Percentiles rank a stretch among this genome's conserved stretches.
These are phyloP conservation scores for Nezara viridula DNA, from an alignment of 2,888 invertebrate species.

Conservation along the genomic window DNA sequence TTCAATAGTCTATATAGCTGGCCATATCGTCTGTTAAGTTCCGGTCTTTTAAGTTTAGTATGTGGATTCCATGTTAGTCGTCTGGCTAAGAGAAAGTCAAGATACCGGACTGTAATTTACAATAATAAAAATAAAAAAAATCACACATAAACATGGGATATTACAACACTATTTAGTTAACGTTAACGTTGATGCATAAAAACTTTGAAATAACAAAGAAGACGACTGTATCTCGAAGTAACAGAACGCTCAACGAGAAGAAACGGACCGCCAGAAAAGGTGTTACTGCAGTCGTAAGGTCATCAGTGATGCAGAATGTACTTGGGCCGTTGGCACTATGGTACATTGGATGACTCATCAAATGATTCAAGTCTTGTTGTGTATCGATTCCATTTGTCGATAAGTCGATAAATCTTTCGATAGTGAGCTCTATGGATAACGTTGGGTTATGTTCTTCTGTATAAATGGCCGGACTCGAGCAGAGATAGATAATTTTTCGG, in stretches of 20 bases:
- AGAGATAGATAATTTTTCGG: not conserved
- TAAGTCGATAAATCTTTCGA: conserved; percentile 29
- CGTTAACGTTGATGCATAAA: no score
- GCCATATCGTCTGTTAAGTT: no score
- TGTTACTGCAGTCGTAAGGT: not conserved
- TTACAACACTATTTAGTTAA: no score
- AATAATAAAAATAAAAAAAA: no score
- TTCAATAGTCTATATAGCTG: no score
- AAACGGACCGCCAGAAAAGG: not conserved
- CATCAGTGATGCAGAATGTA: conserved; percentile 43
- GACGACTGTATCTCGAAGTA: rapidly evolving
- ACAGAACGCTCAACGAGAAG: not conserved
- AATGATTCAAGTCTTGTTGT: not conserved
- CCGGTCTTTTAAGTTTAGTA: no score
- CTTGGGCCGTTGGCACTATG: not conserved
- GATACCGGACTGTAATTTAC: no score
- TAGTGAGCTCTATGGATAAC: not conserved
- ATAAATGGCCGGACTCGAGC: not conserved
- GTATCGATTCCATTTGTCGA: conserved; percentile 30
- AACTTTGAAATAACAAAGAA: not conserved
- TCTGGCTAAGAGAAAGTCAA: no score
- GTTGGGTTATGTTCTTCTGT: not conserved
- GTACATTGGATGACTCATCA: not conserved
- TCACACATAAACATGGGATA: no score
- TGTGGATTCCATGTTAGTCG: no score